Base-by-base conservation (phyloP, 1,140 invertebrate species). In the Drosophila sp. region DNA sequence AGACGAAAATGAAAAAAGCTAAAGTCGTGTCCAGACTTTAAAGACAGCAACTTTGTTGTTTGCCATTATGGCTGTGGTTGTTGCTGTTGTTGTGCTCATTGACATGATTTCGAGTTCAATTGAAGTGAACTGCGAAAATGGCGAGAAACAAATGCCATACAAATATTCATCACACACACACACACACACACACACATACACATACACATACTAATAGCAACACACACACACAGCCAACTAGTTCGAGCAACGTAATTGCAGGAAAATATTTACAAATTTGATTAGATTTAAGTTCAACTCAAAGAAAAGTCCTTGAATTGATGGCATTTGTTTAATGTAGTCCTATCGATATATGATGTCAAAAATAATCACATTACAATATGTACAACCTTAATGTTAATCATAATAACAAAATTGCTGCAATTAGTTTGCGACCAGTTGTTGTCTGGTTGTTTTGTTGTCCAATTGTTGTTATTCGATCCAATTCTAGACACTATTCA, bases 21-120 rank as follows among this genome's bases (percentile, higher is more conserved):
- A 11, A 61, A 64, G 63, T 72, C 63, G 70, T 72, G 63, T 67
- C 63, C 40, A 54, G 58, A 70, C 58, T 70, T 62, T 38, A 38
- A 29, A 54, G 65, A 63, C 58, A 63, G 54, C 67, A 72, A 72
- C 34, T 51, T 58, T 66, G 61, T 46, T 56, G 40, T 64, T 70
- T 70, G 57, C 13, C 25, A 40, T 66, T 67, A 46, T 65, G 45
- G 21, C 38, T 59, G 38, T 59, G n/a, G 27, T 34, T 56, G 58
- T 46, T 36, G n/a, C 65, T 66, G 62, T 43, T 72, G 16, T 41
- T 72, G 36, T 61, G 34, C 56, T 58, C 58, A 73, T 69, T 74
- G 57, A 70, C 65, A 74, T 70, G 72, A 74, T 74, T 74, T 70
- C 50, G 57, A 74, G 72, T 70, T 74, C 65, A 74, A 74, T 70